These are phyloP conservation scores for Tiphia femorata DNA, from an alignment of 2,888 invertebrate species.

Conservation along the genomic window DNA sequence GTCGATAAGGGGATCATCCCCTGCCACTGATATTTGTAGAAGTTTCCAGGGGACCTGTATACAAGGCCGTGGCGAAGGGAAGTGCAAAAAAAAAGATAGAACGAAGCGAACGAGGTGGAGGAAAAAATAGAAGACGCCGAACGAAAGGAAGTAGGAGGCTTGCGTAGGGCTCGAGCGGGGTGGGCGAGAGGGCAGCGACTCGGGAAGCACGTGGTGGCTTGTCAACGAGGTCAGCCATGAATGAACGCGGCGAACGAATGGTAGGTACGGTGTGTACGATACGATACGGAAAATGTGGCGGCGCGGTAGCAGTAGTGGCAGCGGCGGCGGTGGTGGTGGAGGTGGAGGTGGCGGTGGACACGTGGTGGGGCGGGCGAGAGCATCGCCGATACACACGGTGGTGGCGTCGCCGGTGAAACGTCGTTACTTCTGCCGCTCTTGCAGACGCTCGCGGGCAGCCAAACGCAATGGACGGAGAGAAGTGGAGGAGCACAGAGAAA, in stretches of 20 bases:
- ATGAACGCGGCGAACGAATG: conserved; percentile 50
- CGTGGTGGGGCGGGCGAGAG: conserved; percentile 50
- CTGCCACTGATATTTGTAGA: too few species aligned
- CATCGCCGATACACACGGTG: conserved; percentile 46
- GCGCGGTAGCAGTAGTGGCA: too few species aligned
- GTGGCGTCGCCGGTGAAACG: conserved; percentile 43
- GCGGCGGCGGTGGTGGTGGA: too few species aligned
- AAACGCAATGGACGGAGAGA: conserved; percentile 47
- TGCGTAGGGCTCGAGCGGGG: background rate
- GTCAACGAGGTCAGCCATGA: conserved; percentile 48
- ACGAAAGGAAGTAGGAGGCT: background rate
- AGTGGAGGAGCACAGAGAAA: too few species aligned
- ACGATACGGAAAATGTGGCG: conserved; percentile 57
- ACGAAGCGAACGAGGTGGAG: too few species aligned
- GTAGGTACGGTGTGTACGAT: conserved; percentile 51
- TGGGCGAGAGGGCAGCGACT: conserved; percentile 40
- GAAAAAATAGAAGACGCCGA: background rate
- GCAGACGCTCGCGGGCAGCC: conserved; percentile 49
- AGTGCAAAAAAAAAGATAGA: too few species aligned
- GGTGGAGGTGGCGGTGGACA: too few species aligned
- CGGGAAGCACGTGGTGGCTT: conserved; percentile 49
- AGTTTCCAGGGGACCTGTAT: too few species aligned
- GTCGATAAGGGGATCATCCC: too few species aligned
- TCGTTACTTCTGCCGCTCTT: conserved; percentile 44
- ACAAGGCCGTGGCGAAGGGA: too few species aligned